Conservation (phyloP, 2,797 vertebrate genomes). For the Vespertilio murinus region DNA sequence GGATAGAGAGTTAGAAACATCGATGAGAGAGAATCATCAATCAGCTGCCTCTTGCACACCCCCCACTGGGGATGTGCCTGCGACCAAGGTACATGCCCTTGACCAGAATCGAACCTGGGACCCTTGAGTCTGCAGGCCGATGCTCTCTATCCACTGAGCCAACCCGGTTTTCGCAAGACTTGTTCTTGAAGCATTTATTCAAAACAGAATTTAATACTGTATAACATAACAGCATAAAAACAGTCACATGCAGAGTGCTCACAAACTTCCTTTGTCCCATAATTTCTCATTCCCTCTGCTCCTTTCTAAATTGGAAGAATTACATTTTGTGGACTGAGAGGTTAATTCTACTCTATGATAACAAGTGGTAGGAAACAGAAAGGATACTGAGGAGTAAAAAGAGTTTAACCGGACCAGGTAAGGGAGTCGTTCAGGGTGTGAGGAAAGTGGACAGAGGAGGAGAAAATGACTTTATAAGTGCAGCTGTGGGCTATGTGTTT, state of each 20-base stretch:
- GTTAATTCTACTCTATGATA: not conserved
- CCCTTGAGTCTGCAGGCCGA: too few relatives aligned
- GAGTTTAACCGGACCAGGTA: not conserved
- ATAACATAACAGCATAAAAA: not conserved
- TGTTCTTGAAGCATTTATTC: not conserved
- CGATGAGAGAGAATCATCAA: too few relatives aligned
- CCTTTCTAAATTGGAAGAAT: conserved; percentile 16
- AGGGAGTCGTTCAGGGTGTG: not conserved
- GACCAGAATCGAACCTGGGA: too few relatives aligned
- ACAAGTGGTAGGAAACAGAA: not conserved
- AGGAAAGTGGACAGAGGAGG: not conserved
- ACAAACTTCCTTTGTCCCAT: not conserved
- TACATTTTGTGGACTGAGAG: not conserved
- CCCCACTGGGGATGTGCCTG: too few relatives aligned
- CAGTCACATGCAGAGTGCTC: not conserved
- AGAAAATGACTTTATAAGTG: not conserved
- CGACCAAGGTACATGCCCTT: too few relatives aligned
- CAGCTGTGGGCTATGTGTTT: not conserved
- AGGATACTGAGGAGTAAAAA: not conserved
- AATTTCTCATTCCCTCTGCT: not conserved
- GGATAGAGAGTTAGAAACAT: too few relatives aligned
- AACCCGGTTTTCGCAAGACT: not conserved
- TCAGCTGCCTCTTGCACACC: too few relatives aligned
- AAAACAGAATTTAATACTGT: not conserved
- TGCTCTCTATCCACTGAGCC: too few relatives aligned